phyloP scores from a whole-genome alignment of 2,113 vertebrate genomes.

The Sorex araneus region DNA sequence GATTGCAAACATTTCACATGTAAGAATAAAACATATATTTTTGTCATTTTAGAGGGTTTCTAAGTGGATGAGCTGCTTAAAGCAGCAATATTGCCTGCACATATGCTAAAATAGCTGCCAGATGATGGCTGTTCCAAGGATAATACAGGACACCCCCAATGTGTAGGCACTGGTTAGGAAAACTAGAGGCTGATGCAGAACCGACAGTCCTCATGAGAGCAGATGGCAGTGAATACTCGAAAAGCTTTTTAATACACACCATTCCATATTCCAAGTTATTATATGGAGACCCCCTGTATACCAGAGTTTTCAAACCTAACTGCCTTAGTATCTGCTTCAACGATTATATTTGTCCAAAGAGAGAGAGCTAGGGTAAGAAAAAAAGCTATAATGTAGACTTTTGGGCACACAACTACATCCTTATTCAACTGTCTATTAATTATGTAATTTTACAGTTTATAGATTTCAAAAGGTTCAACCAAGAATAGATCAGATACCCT shows the following conservation, averaged over 20 bases:
- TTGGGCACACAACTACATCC: constrained; percentile 64
- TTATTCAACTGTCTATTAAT: constrained; percentile 83
- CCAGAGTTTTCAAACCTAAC: constrained; percentile 77
- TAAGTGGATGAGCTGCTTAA: constrained; percentile 44
- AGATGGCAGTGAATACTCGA: constrained; percentile 23
- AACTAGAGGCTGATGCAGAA: constrained; percentile 42
- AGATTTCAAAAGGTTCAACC: constrained; percentile 77
- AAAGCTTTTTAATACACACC: constrained; percentile 13
- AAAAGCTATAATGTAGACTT: constrained; percentile 23
- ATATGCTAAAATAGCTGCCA: constrained; percentile 58
- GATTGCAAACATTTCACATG: background rate
- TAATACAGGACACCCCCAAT: constrained; percentile 10
- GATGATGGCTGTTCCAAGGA: constrained; percentile 63
- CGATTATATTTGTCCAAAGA: constrained; percentile 67
- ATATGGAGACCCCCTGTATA: constrained; percentile 42
- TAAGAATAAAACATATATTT: constrained; percentile 1
- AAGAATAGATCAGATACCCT: constrained; percentile 66
- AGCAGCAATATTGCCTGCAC: background rate
- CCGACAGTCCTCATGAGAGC: constrained; percentile 60
- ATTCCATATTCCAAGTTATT: constrained; percentile 60
- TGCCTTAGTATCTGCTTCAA: constrained; percentile 67
- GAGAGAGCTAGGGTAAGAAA: constrained; percentile 32
- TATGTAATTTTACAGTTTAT: constrained; percentile 84
- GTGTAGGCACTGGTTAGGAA: background rate
- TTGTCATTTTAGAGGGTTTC: background rate